Conservation (phyloP, 2,888 invertebrate species). For the Oscheius onirici region DNA sequence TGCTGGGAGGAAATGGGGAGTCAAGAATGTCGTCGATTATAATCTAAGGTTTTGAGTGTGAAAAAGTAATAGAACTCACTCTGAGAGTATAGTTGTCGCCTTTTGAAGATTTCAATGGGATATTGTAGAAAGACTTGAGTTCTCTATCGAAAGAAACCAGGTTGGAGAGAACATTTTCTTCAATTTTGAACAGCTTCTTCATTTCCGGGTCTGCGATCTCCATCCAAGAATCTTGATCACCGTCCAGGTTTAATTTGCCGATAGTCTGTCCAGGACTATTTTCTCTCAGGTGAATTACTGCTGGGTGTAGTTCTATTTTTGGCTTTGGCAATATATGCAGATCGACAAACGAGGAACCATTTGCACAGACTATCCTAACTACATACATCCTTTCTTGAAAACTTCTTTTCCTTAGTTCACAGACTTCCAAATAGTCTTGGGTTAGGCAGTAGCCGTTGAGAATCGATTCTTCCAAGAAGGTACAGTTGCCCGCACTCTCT, state of each 20-base stretch:
- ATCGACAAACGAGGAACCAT: background rate
- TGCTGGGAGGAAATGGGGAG: background rate
- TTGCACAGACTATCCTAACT: background rate
- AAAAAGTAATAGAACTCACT: background rate
- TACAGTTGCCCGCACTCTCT: background rate
- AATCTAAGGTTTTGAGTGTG: background rate
- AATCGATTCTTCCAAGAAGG: background rate
- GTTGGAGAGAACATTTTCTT: conserved; percentile 1
- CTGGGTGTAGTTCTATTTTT: background rate
- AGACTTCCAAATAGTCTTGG: background rate
- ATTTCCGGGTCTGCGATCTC: background rate
- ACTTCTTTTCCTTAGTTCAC: background rate
- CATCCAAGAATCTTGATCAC: background rate
- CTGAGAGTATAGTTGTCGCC: background rate
- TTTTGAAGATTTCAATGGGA: conserved; percentile 2
- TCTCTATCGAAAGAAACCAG: conserved; percentile 13
- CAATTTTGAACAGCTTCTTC: conserved; percentile 6
- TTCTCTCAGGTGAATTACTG: background rate
- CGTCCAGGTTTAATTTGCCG: background rate
- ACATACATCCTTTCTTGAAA: background rate
- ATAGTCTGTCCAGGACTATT: background rate
- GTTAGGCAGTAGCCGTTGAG: background rate
- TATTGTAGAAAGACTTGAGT: conserved; percentile 2
- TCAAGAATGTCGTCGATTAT: conserved; percentile 30
- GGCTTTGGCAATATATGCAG: background rate